Percentiles rank a stretch among this genome's conserved stretches.
These are phyloP conservation scores for Mizuhopecten yessoensis DNA, from an alignment of 1,140 invertebrate genomes.

Conservation along the genomic window DNA sequence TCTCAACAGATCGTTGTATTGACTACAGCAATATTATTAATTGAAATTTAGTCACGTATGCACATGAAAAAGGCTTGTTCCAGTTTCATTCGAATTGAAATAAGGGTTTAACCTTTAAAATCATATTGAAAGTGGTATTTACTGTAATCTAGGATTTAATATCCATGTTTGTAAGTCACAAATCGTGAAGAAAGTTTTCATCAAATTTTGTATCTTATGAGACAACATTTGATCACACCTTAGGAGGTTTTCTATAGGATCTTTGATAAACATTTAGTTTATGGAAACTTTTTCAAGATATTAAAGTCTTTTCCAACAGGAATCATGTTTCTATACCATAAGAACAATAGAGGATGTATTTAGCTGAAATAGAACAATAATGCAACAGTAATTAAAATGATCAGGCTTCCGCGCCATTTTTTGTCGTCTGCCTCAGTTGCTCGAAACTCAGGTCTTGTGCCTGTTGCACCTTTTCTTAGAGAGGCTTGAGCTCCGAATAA, in stretches of 20 bases:
- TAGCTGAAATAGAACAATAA: no score
- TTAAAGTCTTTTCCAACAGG: no score
- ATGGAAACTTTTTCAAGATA: no score
- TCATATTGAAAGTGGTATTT: neutral
- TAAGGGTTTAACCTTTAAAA: constrained; percentile 28
- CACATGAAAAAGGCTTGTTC: neutral
- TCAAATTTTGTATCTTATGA: neutral
- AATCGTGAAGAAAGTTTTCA: neutral
- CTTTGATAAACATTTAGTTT: no score
- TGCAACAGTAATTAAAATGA: no score
- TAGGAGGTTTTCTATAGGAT: neutral
- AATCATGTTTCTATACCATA: no score
- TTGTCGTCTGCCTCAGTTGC: no score
- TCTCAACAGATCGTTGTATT: neutral
- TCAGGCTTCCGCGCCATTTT: no score
- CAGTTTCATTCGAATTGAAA: neutral
- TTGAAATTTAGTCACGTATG: constrained; percentile 16
- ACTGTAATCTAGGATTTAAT: neutral
- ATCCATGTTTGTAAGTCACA: neutral
- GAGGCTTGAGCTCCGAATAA: no score
- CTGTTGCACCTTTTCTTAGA: no score
- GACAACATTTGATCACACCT: neutral
- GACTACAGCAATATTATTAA: neutral
- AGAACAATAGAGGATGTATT: no score
- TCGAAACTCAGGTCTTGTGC: no score